Conservation (phyloP, 1,140 invertebrate species). For the Heliconius himera region DNA sequence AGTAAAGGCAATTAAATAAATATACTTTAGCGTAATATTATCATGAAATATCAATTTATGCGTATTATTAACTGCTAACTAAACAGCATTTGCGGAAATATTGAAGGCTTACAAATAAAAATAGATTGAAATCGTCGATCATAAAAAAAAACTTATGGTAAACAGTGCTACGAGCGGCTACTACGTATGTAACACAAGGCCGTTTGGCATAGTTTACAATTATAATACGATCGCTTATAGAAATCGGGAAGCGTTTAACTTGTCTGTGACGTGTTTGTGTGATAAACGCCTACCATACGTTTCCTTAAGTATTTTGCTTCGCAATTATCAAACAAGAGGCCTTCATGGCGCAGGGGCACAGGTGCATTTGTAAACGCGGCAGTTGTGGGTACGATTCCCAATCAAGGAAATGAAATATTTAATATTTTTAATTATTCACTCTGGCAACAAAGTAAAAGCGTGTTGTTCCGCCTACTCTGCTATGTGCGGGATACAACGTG, state of each 20-base stretch:
- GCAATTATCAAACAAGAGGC: neutral
- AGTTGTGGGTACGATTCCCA: too few species aligned
- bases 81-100: conserved; percentile 24
- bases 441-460: too few species aligned
- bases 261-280: conserved; percentile 39
- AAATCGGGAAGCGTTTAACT: conserved; percentile 50
- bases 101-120: conserved; percentile 31
- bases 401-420: too few species aligned
- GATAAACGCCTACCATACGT: conserved; percentile 25
- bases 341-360: too few species aligned
- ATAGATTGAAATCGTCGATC: conserved; percentile 28
- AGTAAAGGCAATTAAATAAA: neutral
- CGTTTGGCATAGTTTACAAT: conserved; percentile 42
- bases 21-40: neutral
- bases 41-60: neutral
- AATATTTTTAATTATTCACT: too few species aligned
- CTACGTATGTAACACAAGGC: conserved; percentile 41
- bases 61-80: neutral
- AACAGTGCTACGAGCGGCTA: conserved; percentile 19
- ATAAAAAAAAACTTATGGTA: conserved; percentile 31
- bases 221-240: conserved; percentile 51
- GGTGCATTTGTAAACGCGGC: too few species aligned
- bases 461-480: too few species aligned
- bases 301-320: conserved; percentile 7
- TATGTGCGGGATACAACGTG: too few species aligned